A percentile compares a stretch with the other conserved stretches of the same genome.
Conservation (phyloP, 2,888 invertebrate species). For the Empis livida region DNA sequence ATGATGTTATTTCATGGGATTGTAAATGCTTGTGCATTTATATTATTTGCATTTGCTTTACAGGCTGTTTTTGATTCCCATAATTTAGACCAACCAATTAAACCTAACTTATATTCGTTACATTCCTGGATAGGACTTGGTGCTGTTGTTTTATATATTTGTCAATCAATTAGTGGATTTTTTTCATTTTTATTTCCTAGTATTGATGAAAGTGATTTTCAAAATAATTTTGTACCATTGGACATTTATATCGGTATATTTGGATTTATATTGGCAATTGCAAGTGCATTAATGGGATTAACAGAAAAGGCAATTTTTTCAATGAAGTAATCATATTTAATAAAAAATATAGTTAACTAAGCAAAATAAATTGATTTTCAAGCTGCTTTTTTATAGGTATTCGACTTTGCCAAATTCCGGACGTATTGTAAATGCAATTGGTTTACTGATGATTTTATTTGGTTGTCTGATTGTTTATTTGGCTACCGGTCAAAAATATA, state of each 20-base stretch:
- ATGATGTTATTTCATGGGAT: slow-evolving; percentile 63
- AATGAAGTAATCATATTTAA: no score
- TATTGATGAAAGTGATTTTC: slow-evolving; percentile 40
- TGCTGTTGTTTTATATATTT: slow-evolving; percentile 48
- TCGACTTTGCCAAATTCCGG: slow-evolving; percentile 42
- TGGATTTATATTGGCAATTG: slow-evolving; percentile 55
- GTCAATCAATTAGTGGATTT: slow-evolving; percentile 65
- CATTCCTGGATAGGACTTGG: slow-evolving; percentile 73
- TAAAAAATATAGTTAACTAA: no score
- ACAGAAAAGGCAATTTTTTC: slow-evolving; percentile 60
- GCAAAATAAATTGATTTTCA: no score
- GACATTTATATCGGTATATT: slow-evolving; percentile 65
- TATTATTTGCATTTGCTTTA: slow-evolving; percentile 55
- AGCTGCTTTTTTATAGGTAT: slow-evolving; percentile 32
- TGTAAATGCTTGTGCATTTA: slow-evolving; percentile 52
- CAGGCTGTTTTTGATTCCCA: slow-evolving; percentile 75
- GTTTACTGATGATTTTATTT: slow-evolving; percentile 51
- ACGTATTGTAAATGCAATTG: slow-evolving; percentile 56
- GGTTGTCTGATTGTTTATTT: slow-evolving; percentile 55
- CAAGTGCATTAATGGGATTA: slow-evolving; percentile 58
- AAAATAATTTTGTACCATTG: slow-evolving; percentile 55
- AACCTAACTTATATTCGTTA: slow-evolving; percentile 58
- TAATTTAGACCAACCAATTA: slow-evolving; percentile 43
- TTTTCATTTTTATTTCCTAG: slow-evolving; percentile 62
- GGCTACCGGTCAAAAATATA: slow-evolving; percentile 48